Percentiles rank a stretch among this genome's conserved stretches.
These are phyloP conservation scores for Burhinus bistriatus DNA, from an alignment of 2,113 vertebrate species.

Conservation along the genomic window DNA sequence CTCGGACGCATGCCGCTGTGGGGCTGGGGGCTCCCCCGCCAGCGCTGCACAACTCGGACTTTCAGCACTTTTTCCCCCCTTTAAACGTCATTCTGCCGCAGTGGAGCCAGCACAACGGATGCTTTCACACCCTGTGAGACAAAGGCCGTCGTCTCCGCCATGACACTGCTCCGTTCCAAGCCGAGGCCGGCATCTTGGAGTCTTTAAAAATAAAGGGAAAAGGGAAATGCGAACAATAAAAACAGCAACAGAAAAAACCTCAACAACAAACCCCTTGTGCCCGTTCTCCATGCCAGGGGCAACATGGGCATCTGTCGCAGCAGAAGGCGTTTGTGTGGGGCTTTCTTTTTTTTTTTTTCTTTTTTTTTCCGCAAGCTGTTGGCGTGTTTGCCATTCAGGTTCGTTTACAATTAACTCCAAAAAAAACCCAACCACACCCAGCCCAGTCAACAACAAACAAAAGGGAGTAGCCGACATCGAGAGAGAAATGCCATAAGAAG, in stretches of 20 bases:
- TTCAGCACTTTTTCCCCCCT: constrained; percentile 67
- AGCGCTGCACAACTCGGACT: constrained; percentile 63
- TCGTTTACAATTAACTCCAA: constrained; percentile 75
- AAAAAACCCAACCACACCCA: constrained; percentile 59
- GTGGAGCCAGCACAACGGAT: constrained; percentile 75
- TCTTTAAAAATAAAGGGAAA: constrained; percentile 63
- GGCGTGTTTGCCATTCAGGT: constrained; percentile 73
- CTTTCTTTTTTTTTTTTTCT: neutral
- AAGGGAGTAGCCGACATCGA: constrained; percentile 71
- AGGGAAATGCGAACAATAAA: constrained; percentile 67
- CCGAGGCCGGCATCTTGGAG: constrained; percentile 74
- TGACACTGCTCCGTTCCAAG: constrained; percentile 73
- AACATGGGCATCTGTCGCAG: constrained; percentile 77
- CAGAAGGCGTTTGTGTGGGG: constrained; percentile 67
- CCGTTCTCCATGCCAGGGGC: constrained; percentile 72
- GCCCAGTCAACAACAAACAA: constrained; percentile 78
- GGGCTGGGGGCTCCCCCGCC: constrained; percentile 64
- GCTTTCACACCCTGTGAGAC: constrained; percentile 80
- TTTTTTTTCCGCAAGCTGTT: constrained; percentile 43
- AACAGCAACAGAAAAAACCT: constrained; percentile 62
- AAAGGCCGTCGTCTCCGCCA: constrained; percentile 82
- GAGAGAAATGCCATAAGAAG: constrained; percentile 70
- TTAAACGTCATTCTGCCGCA: constrained; percentile 72
- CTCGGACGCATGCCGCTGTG: constrained; percentile 47
- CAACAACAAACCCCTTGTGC: constrained; percentile 66